phyloP scores from a whole-genome alignment of 2,113 vertebrate genomes.

The Catharus fuscescens region DNA sequence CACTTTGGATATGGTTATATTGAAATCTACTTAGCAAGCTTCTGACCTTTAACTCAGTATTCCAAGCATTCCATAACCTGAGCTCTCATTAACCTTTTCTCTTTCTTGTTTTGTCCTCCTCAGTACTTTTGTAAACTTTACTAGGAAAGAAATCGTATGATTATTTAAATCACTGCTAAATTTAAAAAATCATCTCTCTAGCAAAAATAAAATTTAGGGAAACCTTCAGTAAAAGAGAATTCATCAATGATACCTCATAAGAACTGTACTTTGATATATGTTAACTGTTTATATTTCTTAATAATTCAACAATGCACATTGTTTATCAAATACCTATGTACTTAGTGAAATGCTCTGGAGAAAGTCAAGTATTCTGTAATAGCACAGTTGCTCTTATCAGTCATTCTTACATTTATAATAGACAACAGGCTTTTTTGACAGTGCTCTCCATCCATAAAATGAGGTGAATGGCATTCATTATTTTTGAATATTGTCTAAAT shows the following conservation, averaged over 20 bases:
- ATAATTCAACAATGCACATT: neutral
- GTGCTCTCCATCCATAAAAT: neutral
- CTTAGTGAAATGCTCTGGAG: neutral
- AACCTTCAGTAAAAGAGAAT: neutral
- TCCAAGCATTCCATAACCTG: neutral
- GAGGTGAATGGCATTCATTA: neutral
- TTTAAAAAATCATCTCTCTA: neutral
- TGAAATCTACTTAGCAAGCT: neutral
- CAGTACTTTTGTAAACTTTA: neutral
- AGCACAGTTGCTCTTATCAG: neutral
- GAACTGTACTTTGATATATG: neutral
- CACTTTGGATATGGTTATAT: fast-evolving
- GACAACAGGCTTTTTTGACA: neutral
- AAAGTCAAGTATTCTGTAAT: neutral
- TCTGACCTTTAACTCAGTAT: neutral
- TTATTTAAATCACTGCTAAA: neutral
- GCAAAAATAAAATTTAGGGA: neutral
- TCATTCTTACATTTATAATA: neutral
- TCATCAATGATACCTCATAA: neutral
- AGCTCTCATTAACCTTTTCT: neutral
- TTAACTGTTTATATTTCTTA: neutral
- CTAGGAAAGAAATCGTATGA: neutral
- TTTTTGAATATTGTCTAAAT: neutral
- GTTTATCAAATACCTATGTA: neutral
- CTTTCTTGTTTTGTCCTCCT: neutral